Evolutionary conservation across 2,113 vertebrate species (phyloP).

Genomic region (Albula goreensis): DNA sequence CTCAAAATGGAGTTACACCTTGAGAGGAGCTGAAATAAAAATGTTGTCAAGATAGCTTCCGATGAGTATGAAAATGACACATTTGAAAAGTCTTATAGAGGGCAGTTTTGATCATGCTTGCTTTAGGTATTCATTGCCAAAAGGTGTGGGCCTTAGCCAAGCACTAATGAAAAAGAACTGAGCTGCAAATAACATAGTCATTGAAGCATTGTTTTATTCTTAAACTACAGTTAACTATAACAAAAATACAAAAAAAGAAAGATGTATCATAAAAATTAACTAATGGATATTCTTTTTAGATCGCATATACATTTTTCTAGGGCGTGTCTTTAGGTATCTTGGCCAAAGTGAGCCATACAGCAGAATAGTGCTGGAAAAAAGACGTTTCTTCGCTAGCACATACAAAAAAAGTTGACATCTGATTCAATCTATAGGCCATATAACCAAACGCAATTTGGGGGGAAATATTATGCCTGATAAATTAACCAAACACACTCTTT

Average conservation of each 20-base stretch:
- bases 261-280: background rate
- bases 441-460: background rate
- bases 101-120: background rate
- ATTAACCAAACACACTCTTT: background rate
- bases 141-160: background rate
- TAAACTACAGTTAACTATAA: background rate
- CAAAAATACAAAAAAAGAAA: background rate
- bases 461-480: background rate
- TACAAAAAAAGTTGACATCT: background rate
- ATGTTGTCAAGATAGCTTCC: background rate
- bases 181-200: background rate
- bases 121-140: background rate
- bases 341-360: background rate
- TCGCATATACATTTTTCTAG: background rate
- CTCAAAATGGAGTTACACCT: too few relatives aligned
- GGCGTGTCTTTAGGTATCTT: conserved; percentile 1
- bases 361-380: background rate
- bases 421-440: background rate
- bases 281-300: background rate
- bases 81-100: background rate
- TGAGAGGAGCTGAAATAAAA: background rate
- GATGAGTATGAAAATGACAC: background rate
- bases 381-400: background rate
- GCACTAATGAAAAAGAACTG: background rate
- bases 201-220: background rate